phyloP scores from a whole-genome alignment of 2,888 invertebrate species.

The Drosophila mimica region DNA sequence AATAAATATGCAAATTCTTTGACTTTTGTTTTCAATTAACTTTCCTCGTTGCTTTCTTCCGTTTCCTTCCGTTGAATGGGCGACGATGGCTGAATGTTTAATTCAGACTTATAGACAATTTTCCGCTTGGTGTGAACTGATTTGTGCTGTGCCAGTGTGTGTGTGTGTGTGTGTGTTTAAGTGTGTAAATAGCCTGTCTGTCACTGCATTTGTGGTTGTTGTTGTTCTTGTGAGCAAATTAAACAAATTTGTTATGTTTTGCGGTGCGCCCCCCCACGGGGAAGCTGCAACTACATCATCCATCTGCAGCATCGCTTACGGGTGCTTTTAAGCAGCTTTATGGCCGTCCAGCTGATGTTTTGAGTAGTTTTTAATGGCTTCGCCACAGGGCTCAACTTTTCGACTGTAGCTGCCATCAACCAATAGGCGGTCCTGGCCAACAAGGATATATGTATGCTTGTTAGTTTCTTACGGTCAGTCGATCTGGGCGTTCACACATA shows the following conservation, averaged over 20 bases:
- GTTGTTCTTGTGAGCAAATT: constrained; percentile 40
- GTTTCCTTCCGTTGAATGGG: constrained; percentile 22
- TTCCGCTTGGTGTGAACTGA: constrained; percentile 50
- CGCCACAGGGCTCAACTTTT: constrained; percentile 49
- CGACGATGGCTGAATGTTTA: constrained; percentile 58
- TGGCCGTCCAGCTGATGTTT: constrained; percentile 67
- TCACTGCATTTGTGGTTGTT: constrained; percentile 7
- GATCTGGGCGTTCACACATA: background rate
- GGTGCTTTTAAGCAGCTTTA: constrained; percentile 45
- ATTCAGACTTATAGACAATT: constrained; percentile 56
- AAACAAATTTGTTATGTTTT: constrained; percentile 65
- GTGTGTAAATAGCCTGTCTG: constrained; percentile 14
- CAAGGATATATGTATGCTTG: constrained; percentile 27
- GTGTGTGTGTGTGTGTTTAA: constrained; percentile 6
- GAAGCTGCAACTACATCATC: background rate
- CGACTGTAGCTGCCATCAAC: constrained; percentile 42
- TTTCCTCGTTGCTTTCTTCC: constrained; percentile 56
- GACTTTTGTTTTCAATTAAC: constrained; percentile 81
- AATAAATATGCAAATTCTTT: constrained; percentile 79
- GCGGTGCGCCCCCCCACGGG: constrained; percentile 8
- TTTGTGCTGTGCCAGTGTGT: constrained; percentile 21
- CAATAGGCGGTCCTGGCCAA: constrained; percentile 46
- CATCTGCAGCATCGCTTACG: background rate
- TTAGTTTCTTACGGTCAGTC: constrained; percentile 35
- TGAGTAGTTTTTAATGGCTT: constrained; percentile 78